Conservation (phyloP, 2,113 vertebrate genomes). For the Alligator sinensis region DNA sequence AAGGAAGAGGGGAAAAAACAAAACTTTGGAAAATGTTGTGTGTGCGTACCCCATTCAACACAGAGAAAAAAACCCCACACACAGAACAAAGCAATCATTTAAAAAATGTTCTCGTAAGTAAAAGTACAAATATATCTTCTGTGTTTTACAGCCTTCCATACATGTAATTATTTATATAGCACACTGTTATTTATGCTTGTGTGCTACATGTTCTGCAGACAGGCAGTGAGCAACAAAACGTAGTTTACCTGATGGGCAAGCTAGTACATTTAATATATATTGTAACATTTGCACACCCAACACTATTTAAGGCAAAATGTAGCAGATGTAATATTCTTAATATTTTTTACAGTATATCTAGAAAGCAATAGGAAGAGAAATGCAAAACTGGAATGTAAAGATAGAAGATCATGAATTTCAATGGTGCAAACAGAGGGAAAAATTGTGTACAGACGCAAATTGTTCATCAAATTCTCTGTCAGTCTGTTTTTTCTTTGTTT, state of each 20-base stretch:
- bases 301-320: conserved; percentile 45
- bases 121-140: conserved; percentile 78
- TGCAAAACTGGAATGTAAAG: conserved; percentile 16
- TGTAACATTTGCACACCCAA: conserved; percentile 35
- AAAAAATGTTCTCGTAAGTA: conserved; percentile 75
- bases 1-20: conserved; percentile 30
- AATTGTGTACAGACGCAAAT: background rate
- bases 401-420: conserved; percentile 21
- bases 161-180: conserved; percentile 81
- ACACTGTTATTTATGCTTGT: conserved; percentile 72
- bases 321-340: conserved; percentile 46
- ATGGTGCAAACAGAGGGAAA: background rate
- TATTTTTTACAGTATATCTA: background rate
- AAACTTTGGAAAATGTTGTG: conserved; percentile 74
- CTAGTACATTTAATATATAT: background rate
- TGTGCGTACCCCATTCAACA: conserved; percentile 43
- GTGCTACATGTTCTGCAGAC: conserved; percentile 66
- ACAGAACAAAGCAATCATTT: conserved; percentile 78
- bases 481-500: conserved; percentile 29
- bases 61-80: conserved; percentile 38
- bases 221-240: conserved; percentile 61
- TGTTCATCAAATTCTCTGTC: conserved; percentile 7
- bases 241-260: conserved; percentile 70
- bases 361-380: background rate
- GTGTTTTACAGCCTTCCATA: conserved; percentile 79